Evolutionary conservation across 2,113 vertebrate genomes (phyloP).

Genomic region (Pleuronectes platessa): DNA sequence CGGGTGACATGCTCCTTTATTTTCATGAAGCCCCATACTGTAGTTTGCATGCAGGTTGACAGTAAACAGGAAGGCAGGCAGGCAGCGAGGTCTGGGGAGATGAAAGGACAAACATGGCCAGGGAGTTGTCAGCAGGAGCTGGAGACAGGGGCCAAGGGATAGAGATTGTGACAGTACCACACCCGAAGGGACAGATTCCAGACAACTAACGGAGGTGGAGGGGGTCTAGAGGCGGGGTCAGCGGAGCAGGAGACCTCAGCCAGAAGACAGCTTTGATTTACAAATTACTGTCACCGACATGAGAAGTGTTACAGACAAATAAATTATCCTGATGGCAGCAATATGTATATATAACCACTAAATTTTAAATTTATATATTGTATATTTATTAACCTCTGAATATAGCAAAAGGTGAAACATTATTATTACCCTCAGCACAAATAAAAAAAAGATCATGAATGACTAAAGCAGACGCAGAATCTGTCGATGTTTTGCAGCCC

Average conservation of each 20-base stretch:
- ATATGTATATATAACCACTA: not conserved
- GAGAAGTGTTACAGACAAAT: not conserved
- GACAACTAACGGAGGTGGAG: not conserved
- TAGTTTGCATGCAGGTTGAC: not conserved
- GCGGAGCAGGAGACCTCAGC: not conserved
- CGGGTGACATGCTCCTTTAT: not conserved
- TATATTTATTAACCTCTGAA: too few relatives aligned
- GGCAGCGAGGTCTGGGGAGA: not conserved
- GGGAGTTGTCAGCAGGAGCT: not conserved
- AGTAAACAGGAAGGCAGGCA: not conserved
- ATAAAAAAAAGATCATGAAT: not conserved
- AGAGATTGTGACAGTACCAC: not conserved
- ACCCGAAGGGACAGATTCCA: not conserved
- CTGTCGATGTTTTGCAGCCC: not conserved
- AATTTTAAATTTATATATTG: not conserved
- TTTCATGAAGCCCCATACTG: not conserved
- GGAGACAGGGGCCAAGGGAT: not conserved
- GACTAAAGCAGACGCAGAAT: not conserved
- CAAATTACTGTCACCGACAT: not conserved
- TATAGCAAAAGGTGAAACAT: not conserved
- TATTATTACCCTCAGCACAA: not conserved
- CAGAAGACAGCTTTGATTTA: constrained; percentile 4
- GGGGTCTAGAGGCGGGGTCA: not conserved
- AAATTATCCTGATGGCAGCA: not conserved
- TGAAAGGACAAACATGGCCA: not conserved